A percentile compares a stretch with the other conserved stretches of the same genome.
Evolutionary conservation across 2,888 invertebrate genomes (phyloP).

Genomic region (Eulithis prunata): DNA sequence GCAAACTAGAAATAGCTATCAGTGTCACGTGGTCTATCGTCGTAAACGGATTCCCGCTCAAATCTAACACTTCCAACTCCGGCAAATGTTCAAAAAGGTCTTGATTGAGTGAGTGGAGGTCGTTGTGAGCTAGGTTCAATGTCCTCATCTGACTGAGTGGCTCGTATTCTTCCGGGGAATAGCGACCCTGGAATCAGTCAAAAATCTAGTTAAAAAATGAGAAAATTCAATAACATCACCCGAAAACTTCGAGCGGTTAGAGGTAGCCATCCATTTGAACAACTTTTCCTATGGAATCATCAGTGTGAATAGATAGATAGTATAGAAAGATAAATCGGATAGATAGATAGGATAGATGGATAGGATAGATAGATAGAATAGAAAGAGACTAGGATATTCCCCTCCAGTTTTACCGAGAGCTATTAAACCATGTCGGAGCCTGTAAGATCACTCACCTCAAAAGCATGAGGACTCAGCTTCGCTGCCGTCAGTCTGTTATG

Average conservation of each 20-base stretch:
- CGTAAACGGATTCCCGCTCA: conserved; percentile 90
- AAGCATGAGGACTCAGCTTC: conserved; percentile 85
- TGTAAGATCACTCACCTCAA: conserved; percentile 83
- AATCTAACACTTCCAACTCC: conserved; percentile 86
- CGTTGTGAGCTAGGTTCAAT: conserved; percentile 88
- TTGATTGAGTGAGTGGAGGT: conserved; percentile 87
- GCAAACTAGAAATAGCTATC: conserved; percentile 87
- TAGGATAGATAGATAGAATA: too few relatives aligned
- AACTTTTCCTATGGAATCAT: too few relatives aligned
- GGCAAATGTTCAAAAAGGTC: conserved; percentile 91
- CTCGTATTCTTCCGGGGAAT: conserved; percentile 82
- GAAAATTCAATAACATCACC: too few relatives aligned
- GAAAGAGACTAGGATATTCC: too few relatives aligned
- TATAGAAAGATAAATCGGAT: too few relatives aligned
- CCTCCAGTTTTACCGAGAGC: too few relatives aligned
- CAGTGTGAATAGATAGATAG: too few relatives aligned
- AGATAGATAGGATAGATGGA: too few relatives aligned
- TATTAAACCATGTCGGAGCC: too few relatives aligned
- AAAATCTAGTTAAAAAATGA: too few relatives aligned
- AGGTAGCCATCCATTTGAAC: too few relatives aligned
- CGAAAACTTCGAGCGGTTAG: too few relatives aligned
- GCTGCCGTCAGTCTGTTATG: conserved; percentile 86
- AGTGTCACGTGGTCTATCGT: conserved; percentile 86
- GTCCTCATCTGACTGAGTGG: conserved; percentile 84
- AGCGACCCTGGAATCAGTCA: conserved; percentile 78